phyloP scores from a whole-genome alignment of 2,797 vertebrate genomes.

The Enteromius unitaeniatus region DNA sequence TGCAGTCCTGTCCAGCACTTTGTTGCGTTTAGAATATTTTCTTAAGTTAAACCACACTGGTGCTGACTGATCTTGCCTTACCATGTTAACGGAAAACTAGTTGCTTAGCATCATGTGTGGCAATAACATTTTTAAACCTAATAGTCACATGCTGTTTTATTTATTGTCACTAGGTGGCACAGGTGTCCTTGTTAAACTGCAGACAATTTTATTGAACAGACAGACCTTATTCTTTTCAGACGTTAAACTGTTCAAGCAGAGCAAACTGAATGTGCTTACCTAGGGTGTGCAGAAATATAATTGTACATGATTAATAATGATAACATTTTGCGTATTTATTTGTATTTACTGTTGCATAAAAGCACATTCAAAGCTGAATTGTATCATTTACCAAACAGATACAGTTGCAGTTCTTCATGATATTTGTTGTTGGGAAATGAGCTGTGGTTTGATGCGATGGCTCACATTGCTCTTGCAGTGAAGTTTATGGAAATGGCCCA shows the following conservation, averaged over 20 bases:
- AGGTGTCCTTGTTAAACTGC: background rate
- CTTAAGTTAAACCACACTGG: background rate
- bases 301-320: background rate
- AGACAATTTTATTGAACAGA: background rate
- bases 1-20: background rate
- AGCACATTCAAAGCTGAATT: background rate
- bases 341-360: background rate
- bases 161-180: conserved; percentile 39
- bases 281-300: background rate
- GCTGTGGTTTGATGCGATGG: background rate
- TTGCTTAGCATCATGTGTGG: background rate
- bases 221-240: conserved; percentile 7
- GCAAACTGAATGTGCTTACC: background rate
- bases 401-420: background rate
- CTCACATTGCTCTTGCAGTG: conserved; percentile 3
- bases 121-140: background rate
- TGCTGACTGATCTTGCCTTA: background rate
- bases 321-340: background rate
- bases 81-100: background rate
- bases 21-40: background rate
- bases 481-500: background rate
- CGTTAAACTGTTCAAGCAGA: conserved; percentile 6
- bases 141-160: background rate
- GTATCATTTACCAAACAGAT: background rate
- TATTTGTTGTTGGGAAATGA: background rate